Evolutionary conservation across 2,888 invertebrate species (phyloP).

Genomic region (Pammene aurita): DNA sequence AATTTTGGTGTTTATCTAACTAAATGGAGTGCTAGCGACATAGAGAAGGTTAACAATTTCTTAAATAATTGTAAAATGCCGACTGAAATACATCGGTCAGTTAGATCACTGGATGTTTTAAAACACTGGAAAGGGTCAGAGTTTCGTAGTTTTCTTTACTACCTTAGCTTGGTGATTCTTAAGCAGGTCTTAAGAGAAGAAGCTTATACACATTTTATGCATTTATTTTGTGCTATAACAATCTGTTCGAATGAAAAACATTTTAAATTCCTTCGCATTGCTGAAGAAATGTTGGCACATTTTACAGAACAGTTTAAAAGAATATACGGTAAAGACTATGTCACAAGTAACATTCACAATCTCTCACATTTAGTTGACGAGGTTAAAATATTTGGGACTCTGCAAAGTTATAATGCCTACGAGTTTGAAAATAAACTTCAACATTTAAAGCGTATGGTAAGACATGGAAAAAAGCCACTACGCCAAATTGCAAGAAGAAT

Average conservation of each 20-base stretch:
- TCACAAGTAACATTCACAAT: constrained; percentile 24
- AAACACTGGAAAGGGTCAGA: constrained; percentile 44
- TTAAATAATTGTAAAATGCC: constrained; percentile 32
- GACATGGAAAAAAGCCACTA: constrained; percentile 11
- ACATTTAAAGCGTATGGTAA: constrained; percentile 7
- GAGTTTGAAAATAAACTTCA: no score
- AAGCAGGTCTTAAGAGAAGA: constrained; percentile 11
- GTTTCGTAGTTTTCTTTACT: constrained; percentile 43
- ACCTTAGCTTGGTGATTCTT: constrained; percentile 25
- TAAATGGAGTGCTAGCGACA: constrained; percentile 43
- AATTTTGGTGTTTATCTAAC: constrained; percentile 43
- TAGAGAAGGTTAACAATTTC: constrained; percentile 38
- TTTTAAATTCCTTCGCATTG: neutral
- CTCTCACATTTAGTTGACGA: constrained; percentile 22
- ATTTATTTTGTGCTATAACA: constrained; percentile 13
- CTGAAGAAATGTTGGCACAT: no score
- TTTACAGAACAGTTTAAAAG: neutral
- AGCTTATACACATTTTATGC: constrained; percentile 4
- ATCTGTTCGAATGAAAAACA: constrained; percentile 19
- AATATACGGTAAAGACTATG: constrained; percentile 5
- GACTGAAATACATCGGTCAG: constrained; percentile 44
- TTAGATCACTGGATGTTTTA: constrained; percentile 42
- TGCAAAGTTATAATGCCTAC: no score
- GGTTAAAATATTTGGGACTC: constrained; percentile 25
- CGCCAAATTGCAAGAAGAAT: constrained; percentile 5